phyloP scores from a whole-genome alignment of 2,888 invertebrate species.

The Watsonalla binaria region DNA sequence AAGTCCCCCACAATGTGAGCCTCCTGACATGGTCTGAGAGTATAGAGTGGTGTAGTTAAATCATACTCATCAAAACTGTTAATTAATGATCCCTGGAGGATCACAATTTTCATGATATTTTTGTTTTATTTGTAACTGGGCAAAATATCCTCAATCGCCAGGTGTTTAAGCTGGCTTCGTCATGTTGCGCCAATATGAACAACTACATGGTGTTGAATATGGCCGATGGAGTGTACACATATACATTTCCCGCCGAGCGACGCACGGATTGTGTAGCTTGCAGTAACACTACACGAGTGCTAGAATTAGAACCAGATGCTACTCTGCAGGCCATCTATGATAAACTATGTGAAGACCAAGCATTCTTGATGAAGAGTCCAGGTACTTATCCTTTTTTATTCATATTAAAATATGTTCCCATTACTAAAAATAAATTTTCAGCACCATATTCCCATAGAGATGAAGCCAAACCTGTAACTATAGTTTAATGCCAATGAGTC shows the following conservation, averaged over 20 bases:
- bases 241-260: constrained; percentile 95
- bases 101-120: too few relatives aligned
- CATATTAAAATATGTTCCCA: too few relatives aligned
- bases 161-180: constrained; percentile 97
- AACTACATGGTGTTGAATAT: constrained; percentile 99
- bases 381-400: constrained; percentile 45
- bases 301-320: constrained; percentile 78
- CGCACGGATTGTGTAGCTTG: constrained; percentile 94
- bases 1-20: too few relatives aligned
- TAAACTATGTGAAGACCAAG: constrained; percentile 85
- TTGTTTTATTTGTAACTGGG: not conserved
- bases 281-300: constrained; percentile 82
- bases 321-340: constrained; percentile 90
- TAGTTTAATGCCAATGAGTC: too few relatives aligned
- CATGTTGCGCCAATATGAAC: constrained; percentile 92
- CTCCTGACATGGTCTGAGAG: too few relatives aligned
- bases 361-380: constrained; percentile 95
- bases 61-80: too few relatives aligned
- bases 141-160: constrained; percentile 25
- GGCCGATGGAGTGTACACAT: constrained; percentile 96
- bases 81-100: too few relatives aligned
- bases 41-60: too few relatives aligned
- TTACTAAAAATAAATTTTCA: too few relatives aligned
- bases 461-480: too few relatives aligned
- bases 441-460: too few relatives aligned